Evolutionary conservation across 2,797 vertebrate genomes (phyloP).

Genomic region (Tangara arthus): DNA sequence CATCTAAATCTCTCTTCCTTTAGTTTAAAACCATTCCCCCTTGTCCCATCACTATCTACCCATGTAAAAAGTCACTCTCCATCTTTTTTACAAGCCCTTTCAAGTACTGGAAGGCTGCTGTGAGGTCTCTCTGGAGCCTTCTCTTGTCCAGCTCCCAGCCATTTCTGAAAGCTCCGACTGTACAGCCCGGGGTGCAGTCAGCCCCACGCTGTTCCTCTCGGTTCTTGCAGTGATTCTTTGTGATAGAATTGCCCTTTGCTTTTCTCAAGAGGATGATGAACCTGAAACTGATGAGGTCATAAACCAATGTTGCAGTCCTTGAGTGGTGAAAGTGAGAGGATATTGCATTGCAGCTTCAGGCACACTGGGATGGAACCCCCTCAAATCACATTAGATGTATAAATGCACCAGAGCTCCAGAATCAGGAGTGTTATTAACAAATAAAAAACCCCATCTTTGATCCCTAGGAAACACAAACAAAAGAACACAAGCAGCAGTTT

Average conservation of each 20-base stretch:
- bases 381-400: too few relatives aligned
- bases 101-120: background rate
- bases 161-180: background rate
- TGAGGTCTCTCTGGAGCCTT: background rate
- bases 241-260: background rate
- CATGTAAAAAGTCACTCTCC: background rate
- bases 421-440: background rate
- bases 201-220: background rate
- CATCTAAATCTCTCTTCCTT: background rate
- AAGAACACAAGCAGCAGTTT: background rate
- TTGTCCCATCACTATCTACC: background rate
- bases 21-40: background rate
- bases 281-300: background rate
- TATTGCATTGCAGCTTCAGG: background rate
- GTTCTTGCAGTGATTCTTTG: background rate
- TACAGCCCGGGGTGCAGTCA: background rate
- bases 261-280: background rate
- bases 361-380: background rate
- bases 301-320: background rate
- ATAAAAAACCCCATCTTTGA: rapidly evolving
- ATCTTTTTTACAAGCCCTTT: background rate
- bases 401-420: background rate
- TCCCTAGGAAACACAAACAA: background rate
- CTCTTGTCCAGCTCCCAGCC: background rate
- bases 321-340: background rate